phyloP scores from a whole-genome alignment of 2,797 vertebrate genomes.

The Poliocrania exsul region DNA sequence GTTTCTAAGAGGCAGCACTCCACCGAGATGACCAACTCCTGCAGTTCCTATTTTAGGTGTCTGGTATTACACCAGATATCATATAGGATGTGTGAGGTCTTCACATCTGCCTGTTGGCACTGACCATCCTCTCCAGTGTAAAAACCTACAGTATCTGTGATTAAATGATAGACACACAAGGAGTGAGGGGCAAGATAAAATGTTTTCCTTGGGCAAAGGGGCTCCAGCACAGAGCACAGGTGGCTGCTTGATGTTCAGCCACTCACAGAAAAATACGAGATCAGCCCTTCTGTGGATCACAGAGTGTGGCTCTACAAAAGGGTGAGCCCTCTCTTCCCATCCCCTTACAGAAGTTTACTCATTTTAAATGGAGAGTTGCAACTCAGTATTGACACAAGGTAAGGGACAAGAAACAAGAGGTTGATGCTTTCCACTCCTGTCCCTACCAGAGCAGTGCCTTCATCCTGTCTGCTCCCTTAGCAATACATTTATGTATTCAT shows the following conservation, averaged over 20 bases:
- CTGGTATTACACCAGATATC: not conserved
- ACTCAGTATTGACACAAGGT: not conserved
- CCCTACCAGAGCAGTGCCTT: not conserved
- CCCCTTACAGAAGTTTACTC: not conserved
- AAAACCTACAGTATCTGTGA: not conserved
- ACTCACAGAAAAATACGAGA: not conserved
- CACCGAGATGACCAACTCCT: not conserved
- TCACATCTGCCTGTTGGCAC: not conserved
- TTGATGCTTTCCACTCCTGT: not conserved
- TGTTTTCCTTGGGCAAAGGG: not conserved
- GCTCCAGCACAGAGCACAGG: not conserved
- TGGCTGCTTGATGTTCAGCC: not conserved
- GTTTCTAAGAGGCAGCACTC: not conserved
- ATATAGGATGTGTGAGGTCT: rapidly evolving
- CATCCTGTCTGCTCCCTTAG: not conserved
- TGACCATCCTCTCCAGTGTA: not conserved
- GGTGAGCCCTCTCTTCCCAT: not conserved
- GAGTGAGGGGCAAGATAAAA: not conserved
- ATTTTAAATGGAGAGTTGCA: not conserved
- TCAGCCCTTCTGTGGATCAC: not conserved
- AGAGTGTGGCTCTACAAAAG: rapidly evolving
- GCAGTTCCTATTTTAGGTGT: not conserved
- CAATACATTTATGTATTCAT: not conserved
- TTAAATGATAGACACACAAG: not conserved
- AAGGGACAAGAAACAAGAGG: rapidly evolving